Evolutionary conservation across 2,113 vertebrate genomes (phyloP), one percentile per base, ranked within the genome.

Genomic region (Indicator indicator): DNA sequence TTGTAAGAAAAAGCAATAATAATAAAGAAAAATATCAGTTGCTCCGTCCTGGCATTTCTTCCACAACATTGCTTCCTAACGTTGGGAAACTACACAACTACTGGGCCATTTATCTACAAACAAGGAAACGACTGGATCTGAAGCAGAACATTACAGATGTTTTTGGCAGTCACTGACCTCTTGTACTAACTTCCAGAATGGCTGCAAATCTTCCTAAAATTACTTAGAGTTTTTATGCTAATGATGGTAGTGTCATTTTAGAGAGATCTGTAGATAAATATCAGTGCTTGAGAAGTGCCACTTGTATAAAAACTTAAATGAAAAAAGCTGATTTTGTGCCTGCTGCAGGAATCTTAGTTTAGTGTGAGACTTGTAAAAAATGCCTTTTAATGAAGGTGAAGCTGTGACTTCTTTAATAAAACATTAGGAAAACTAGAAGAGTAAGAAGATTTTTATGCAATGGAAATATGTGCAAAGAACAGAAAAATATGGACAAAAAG

Each of bases 201-300:
- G 60, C 30, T 79, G n/a, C 46, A 87, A 63, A 88, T 96, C 75
- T 85, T 79, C n/a, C 38, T 80, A 59, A 95, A 93, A 80, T 63
- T 69, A 58, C 79, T 73, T 88, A 24, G 21, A 63, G 76, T 89
- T 85, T 67, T 44, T 70, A 0, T 67, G 71, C n/a, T 89, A 56
- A 67, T 26, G 26, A 70, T 46, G n/a, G 20, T 62, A n/a, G 30
- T 32, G 26, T 63, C 11, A 9, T 58, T 93, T 63, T 77, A 40
- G 46, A 86, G 65, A 52, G 32, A 70, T 88, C n/a, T 92, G 65
- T 23, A 58, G 69, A 46, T 80, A 70, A 64, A 64, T 21, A 17
- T 54, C 16, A 69, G 16, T 67, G 40, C 67, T 88, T 65, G 68
- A 85, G 33, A 88, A 80, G 24, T 40, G 50, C 23, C 5, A 9